Conservation (phyloP, 2,113 vertebrate genomes). For the Sturnira hondurensis region DNA sequence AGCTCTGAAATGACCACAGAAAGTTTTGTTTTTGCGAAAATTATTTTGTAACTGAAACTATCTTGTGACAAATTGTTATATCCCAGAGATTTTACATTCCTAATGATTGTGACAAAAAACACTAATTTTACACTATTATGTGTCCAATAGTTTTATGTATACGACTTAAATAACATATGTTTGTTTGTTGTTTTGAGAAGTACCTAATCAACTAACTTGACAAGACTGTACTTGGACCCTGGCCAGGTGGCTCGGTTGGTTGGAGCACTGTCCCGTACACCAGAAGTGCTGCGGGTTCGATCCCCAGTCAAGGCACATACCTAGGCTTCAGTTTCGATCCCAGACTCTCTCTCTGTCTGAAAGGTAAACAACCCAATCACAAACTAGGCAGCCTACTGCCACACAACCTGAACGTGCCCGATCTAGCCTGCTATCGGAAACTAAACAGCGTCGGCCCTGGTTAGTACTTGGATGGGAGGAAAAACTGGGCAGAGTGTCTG, state of each 20-base stretch:
- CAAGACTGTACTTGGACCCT: not conserved
- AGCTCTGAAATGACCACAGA: not conserved
- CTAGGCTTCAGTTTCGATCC: too few species aligned
- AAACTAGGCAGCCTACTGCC: not conserved
- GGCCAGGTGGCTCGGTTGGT: too few species aligned
- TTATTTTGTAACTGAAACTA: not conserved
- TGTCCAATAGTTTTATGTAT: not conserved
- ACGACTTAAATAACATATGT: not conserved
- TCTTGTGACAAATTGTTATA: not conserved
- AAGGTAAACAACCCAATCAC: not conserved
- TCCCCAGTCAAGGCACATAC: too few species aligned
- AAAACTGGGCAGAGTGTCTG: not conserved
- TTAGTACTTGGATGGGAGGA: too few species aligned
- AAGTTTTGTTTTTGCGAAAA: not conserved
- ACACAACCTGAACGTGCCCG: too few species aligned
- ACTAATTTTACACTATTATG: not conserved
- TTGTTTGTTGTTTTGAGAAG: not conserved
- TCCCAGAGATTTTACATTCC: not conserved
- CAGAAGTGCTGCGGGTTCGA: too few species aligned
- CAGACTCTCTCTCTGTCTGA: too few species aligned
- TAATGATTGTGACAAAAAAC: not conserved
- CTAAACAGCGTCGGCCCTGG: too few species aligned
- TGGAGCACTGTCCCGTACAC: too few species aligned
- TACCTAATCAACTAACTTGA: not conserved
- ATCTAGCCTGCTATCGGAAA: too few species aligned